Percentiles rank a stretch among this genome's conserved stretches.
phyloP scores from a whole-genome alignment of 2,888 invertebrate genomes.

The Neocrepidodera transversa region DNA sequence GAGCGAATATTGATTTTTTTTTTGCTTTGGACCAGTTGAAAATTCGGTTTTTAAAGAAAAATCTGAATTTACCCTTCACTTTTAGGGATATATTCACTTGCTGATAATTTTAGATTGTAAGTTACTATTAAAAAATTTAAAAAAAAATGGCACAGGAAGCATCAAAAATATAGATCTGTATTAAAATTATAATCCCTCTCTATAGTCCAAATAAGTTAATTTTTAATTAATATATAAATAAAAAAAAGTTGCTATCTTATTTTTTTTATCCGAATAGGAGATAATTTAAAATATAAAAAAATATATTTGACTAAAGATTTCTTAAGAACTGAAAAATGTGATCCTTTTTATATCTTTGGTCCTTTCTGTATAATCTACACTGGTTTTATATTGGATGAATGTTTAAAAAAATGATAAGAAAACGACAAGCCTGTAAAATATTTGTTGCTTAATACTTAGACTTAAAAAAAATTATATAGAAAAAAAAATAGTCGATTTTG shows the following conservation, averaged over 20 bases:
- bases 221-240: too few relatives aligned
- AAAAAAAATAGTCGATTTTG: not conserved
- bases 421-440: constrained; percentile 26
- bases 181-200: not conserved
- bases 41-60: constrained; percentile 19
- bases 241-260: too few relatives aligned
- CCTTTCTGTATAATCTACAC: constrained; percentile 28
- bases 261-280: too few relatives aligned
- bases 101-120: constrained; percentile 43
- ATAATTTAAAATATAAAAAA: too few relatives aligned
- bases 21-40: constrained; percentile 33
- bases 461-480: constrained; percentile 14
- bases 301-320: too few relatives aligned
- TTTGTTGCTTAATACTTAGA: constrained; percentile 37
- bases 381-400: constrained; percentile 39
- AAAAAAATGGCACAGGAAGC: constrained; percentile 1
- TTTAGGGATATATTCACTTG: constrained; percentile 43
- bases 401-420: constrained; percentile 23
- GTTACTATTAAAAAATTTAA: constrained; percentile 32
- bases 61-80: constrained; percentile 16
- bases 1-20: constrained; percentile 36
- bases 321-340: too few relatives aligned
- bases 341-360: constrained; percentile 16
- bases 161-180: constrained; percentile 5
- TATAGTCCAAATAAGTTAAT: not conserved